Percentiles rank a stretch among this genome's conserved stretches.
Evolutionary conservation across 2,113 vertebrate species (phyloP).

Genomic region (Calidris pygmaea): DNA sequence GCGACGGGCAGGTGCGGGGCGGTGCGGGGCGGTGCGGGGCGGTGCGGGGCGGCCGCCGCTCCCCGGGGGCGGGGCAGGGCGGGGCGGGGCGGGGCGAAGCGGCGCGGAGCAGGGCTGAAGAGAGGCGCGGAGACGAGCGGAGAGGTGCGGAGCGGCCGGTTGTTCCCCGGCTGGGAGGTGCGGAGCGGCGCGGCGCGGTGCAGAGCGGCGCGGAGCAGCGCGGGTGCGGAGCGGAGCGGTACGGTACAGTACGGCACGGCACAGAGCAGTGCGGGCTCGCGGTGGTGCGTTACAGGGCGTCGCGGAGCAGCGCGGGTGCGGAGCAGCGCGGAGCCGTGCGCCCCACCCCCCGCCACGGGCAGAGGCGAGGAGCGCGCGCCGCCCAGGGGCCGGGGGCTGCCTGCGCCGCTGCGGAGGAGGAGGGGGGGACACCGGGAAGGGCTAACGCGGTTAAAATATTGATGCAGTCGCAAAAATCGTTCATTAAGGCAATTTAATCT

Average conservation of each 20-base stretch:
- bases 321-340: not conserved
- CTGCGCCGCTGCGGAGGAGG: not conserved
- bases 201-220: not conserved
- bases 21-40: too few relatives aligned
- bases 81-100: not conserved
- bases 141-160: not conserved
- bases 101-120: not conserved
- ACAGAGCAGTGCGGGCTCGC: not conserved
- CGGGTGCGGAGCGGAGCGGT: not conserved
- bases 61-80: not conserved
- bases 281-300: not conserved
- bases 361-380: slow-evolving; percentile 35
- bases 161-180: not conserved
- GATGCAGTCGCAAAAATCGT: slow-evolving; percentile 77
- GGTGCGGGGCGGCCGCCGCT: too few relatives aligned
- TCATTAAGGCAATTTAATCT: slow-evolving; percentile 82
- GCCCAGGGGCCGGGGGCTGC: slow-evolving; percentile 29
- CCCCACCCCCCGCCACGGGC: too few relatives aligned
- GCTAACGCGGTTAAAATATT: slow-evolving; percentile 64
- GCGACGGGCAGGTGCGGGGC: not conserved
- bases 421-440: not conserved
- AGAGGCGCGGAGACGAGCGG: not conserved
- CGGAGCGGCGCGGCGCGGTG: not conserved
- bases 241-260: too few relatives aligned
- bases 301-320: not conserved